These are phyloP conservation scores for Medauroidea extradentata DNA, from an alignment of 1,140 invertebrate genomes.

Conservation along the genomic window DNA sequence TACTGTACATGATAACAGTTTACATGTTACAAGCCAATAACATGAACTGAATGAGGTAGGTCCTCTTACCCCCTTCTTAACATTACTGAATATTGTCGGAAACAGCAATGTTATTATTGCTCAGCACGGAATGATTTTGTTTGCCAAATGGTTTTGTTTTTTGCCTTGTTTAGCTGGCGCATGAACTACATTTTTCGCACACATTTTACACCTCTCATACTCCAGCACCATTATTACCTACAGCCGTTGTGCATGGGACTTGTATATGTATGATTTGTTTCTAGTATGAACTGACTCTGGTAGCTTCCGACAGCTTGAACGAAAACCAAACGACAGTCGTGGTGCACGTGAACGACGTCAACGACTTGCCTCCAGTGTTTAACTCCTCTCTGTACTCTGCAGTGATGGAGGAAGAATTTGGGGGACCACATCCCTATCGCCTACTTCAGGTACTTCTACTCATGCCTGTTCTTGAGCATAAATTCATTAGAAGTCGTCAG, in stretches of 20 bases:
- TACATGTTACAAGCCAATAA: too few species aligned
- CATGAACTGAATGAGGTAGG: too few species aligned
- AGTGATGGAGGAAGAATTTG: constrained; percentile 60
- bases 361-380: constrained; percentile 78
- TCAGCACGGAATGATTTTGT: too few species aligned
- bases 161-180: too few species aligned
- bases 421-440: constrained; percentile 51
- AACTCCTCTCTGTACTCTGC: constrained; percentile 62
- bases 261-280: constrained; percentile 1
- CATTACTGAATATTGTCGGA: too few species aligned
- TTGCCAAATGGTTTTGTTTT: too few species aligned
- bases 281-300: constrained; percentile 80
- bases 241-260: not conserved
- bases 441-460: constrained; percentile 54
- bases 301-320: constrained; percentile 80
- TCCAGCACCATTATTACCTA: too few species aligned
- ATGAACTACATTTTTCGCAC: too few species aligned
- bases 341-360: constrained; percentile 72
- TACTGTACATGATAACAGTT: too few species aligned
- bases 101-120: too few species aligned
- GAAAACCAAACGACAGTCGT: constrained; percentile 75
- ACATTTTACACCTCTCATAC: not conserved
- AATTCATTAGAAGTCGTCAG: too few species aligned
- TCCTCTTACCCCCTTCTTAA: too few species aligned
- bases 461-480: not conserved